phyloP scores from a whole-genome alignment of 2,113 vertebrate genomes.

The Otocyon megalotis region DNA sequence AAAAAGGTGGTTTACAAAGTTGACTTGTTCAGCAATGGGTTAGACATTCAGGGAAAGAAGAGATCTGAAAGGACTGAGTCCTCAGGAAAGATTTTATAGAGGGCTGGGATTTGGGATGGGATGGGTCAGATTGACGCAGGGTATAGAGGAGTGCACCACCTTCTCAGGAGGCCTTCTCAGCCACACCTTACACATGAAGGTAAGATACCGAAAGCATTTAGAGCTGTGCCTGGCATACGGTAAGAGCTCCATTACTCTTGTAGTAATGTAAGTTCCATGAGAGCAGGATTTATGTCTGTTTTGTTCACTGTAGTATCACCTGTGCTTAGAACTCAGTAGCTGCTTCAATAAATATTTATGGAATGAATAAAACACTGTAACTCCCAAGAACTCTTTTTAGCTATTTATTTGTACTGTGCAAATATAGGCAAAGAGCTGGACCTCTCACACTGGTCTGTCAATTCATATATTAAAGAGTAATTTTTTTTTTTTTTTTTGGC shows the following conservation, averaged over 20 bases:
- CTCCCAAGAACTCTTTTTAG: not conserved
- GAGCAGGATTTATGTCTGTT: not conserved
- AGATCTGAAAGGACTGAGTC: not conserved
- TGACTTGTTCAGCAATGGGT: not conserved
- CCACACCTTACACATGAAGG: not conserved
- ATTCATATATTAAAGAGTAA: not conserved
- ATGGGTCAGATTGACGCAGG: fast-evolving
- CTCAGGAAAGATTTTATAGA: not conserved
- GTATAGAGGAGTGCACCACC: not conserved
- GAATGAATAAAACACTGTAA: not conserved
- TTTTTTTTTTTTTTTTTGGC: not conserved
- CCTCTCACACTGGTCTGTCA: not conserved
- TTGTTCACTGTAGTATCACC: not conserved
- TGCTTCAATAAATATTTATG: not conserved
- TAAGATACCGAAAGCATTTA: not conserved
- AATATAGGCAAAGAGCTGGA: not conserved
- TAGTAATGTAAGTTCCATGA: not conserved
- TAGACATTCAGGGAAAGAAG: not conserved
- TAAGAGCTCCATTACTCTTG: not conserved
- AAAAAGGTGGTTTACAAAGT: not conserved
- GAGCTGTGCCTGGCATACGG: not conserved
- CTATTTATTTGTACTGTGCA: not conserved
- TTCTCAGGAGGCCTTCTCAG: not conserved
- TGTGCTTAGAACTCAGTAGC: not conserved
- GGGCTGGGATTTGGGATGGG: not conserved